Base-by-base conservation (phyloP, 2,888 invertebrate species). In the Patella depressa region DNA sequence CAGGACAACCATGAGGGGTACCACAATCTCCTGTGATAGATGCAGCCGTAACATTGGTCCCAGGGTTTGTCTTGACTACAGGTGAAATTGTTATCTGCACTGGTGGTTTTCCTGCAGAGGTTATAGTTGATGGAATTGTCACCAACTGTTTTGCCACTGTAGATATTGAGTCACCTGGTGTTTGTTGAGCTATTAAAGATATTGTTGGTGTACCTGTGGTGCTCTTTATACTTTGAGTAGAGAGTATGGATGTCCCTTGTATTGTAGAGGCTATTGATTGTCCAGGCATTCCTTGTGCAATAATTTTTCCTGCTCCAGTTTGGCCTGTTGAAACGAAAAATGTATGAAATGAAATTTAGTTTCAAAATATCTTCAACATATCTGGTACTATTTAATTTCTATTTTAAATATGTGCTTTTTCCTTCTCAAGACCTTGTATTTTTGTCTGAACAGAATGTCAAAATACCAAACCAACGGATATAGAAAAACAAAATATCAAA, bases 51-150 rank as follows among this genome's bases (percentile, higher is more conserved):
- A 11, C 54, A 55, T 71, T 80, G 78, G 45, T 53, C 70, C 65
- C 70, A 74, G 69, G 78, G 77, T 15, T 72, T 71, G 70, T 77
- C 65, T 75, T 81, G 79, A 55, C 76, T 3, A 81, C 83, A 74
- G 89, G 86, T 12, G 87, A 86, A 74, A 88, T 87, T 69, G 87
- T 88, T 73, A 87, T 88, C 82, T 88, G 86, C 45, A 88, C 87
- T 59, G 88, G 87, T 75, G 86, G 76, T 70, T 86, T 70, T 82
- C 82, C 73, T n/a, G 81, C 81, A 9, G 74, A 45, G 19, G 76
- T 24, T n/a, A 78, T 80, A 71, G 83, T 76, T 55, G 72, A 76
- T 53, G 81, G 19, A 12, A 24, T 19, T 19, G 65, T 2, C 19
- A 65, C 65, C 69, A 84, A 80, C 55, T 83, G 79, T 45, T 84